Conservation (phyloP, 2,888 invertebrate genomes). For the Luperina nickerlii region DNA sequence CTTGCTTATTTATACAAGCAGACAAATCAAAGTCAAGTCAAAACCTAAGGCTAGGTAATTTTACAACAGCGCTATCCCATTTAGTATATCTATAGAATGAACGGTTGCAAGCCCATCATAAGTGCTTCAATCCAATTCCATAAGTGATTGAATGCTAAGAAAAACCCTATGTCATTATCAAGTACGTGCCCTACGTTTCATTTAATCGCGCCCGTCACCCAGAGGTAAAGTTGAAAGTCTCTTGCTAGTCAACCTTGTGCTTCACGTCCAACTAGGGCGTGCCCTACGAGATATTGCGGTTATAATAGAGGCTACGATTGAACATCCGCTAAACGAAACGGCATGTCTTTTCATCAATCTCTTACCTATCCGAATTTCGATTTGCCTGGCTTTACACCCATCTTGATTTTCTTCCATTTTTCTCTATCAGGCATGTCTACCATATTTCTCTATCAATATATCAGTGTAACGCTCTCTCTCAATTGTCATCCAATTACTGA, state of each 20-base stretch:
- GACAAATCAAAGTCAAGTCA: not conserved
- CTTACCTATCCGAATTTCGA: not conserved
- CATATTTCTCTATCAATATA: not conserved
- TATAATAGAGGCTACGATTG: not conserved
- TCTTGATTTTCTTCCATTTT: not conserved
- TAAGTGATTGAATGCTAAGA: not conserved
- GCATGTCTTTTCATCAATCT: not conserved
- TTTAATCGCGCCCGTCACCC: conserved; percentile 12
- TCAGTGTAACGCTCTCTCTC: not conserved
- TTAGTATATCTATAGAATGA: not conserved
- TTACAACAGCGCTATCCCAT: not conserved
- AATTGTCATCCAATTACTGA: not conserved
- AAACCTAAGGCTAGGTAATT: not conserved
- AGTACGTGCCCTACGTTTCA: not conserved
- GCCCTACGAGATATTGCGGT: not conserved
- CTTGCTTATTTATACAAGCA: not conserved
- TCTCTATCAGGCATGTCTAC: not conserved
- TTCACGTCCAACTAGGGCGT: not conserved
- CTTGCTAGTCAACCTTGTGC: not conserved
- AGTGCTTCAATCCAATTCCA: too few species aligned
- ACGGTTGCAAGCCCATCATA: not conserved
- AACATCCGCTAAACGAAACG: not conserved
- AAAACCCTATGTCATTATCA: not conserved
- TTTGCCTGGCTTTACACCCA: not conserved
- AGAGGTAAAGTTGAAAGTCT: conserved; percentile 34